Conservation (phyloP, 2,113 vertebrate genomes). For the Heloderma charlesbogerti region DNA sequence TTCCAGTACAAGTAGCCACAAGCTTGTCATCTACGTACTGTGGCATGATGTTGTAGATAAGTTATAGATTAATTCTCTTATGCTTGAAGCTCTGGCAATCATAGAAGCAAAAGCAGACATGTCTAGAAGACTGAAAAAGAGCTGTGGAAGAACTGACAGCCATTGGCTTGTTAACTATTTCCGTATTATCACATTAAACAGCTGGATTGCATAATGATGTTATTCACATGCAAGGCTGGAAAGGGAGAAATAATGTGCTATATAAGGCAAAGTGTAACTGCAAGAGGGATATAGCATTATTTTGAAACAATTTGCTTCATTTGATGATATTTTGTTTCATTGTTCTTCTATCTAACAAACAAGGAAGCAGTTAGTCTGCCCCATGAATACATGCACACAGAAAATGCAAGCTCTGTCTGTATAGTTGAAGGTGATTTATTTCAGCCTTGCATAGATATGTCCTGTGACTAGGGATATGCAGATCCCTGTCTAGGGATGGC, state of each 20-base stretch:
- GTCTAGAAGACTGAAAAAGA: neutral
- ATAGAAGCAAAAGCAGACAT: neutral
- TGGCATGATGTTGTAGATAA: conserved; percentile 2
- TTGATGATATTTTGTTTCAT: neutral
- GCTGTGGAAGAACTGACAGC: conserved; percentile 5
- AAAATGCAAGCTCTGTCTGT: neutral
- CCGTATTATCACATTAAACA: neutral
- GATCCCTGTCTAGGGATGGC: too few species aligned
- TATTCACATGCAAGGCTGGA: neutral
- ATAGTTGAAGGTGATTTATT: neutral
- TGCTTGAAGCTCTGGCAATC: neutral
- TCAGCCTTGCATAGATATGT: neutral
- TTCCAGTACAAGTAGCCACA: conserved; percentile 5
- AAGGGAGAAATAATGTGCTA: neutral
- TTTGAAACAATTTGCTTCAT: neutral
- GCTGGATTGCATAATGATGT: neutral
- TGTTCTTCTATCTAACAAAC: neutral
- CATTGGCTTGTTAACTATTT: neutral
- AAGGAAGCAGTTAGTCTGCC: neutral
- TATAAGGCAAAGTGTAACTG: neutral
- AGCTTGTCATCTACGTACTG: conserved; percentile 10
- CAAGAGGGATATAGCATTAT: neutral
- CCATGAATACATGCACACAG: neutral
- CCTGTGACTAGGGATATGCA: neutral
- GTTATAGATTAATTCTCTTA: conserved; percentile 19